Conservation (phyloP, 2,888 invertebrate genomes). For the Epiperipatus broadwayi region DNA sequence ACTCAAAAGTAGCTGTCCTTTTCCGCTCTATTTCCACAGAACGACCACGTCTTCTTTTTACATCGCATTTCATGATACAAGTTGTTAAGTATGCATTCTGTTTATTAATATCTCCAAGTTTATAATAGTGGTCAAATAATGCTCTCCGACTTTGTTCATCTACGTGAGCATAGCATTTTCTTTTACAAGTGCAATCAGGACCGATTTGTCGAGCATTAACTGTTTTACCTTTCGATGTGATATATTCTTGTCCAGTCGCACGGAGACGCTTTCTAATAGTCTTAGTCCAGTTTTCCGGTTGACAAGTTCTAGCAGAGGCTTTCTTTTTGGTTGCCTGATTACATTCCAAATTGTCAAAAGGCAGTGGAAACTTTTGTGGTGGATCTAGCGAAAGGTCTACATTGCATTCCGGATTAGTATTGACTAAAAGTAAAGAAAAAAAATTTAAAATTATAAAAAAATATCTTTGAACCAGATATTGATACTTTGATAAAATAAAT, state of each 20-base stretch:
- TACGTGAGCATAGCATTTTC: slow-evolving; percentile 36
- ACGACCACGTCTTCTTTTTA: slow-evolving; percentile 38
- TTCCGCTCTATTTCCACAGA: too few species aligned
- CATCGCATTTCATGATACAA: slow-evolving; percentile 38
- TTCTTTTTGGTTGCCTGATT: too few species aligned
- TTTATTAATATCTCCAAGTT: slow-evolving; percentile 39
- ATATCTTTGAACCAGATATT: too few species aligned
- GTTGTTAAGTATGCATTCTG: slow-evolving; percentile 40
- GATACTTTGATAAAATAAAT: too few species aligned
- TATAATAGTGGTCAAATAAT: slow-evolving; percentile 38
- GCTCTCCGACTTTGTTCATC: slow-evolving; percentile 35
- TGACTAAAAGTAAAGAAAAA: too few species aligned
- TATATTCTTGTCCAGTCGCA: slow-evolving; percentile 37
- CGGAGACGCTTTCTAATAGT: slow-evolving; percentile 37
- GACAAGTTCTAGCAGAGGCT: too few species aligned
- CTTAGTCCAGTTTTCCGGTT: too few species aligned
- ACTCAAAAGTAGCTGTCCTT: slow-evolving; percentile 39
- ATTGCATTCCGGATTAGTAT: too few species aligned
- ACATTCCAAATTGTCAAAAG: too few species aligned
- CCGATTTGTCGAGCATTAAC: slow-evolving; percentile 38
- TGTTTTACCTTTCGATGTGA: slow-evolving; percentile 39
- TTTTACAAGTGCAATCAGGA: slow-evolving; percentile 36
- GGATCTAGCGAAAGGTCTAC: too few species aligned
- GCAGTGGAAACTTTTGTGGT: too few species aligned
- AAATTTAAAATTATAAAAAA: too few species aligned